Conservation (phyloP, 2,888 invertebrate species). For the Macrophya alboannulata region DNA sequence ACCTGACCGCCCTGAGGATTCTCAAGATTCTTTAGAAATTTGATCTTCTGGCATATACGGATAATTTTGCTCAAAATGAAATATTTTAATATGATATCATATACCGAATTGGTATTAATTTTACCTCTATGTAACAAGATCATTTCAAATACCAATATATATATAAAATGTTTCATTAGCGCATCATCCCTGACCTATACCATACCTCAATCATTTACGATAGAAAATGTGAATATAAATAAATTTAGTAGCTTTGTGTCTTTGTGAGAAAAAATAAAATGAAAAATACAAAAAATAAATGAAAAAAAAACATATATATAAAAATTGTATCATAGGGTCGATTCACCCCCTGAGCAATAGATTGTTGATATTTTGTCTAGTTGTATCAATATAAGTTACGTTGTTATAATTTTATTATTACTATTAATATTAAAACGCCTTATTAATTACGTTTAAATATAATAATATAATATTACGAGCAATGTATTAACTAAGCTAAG, state of each 20-base stretch:
- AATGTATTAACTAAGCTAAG: constrained; percentile 53
- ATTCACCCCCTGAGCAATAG: constrained; percentile 33
- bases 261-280: constrained; percentile 36
- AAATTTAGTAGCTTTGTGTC: constrained; percentile 33
- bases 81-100: background rate
- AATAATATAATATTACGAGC: constrained; percentile 58
- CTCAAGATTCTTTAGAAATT: background rate
- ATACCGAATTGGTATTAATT: background rate
- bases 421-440: constrained; percentile 37
- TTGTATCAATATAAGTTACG: constrained; percentile 53
- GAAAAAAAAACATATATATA: background rate
- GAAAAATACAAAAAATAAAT: constrained; percentile 5
- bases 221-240: constrained; percentile 29
- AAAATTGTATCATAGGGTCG: constrained; percentile 14
- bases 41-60: background rate
- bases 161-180: constrained; percentile 19
- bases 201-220: constrained; percentile 36
- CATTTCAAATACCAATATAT: background rate
- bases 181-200: constrained; percentile 28
- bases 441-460: constrained; percentile 28
- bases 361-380: constrained; percentile 61
- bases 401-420: constrained; percentile 62
- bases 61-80: constrained; percentile 40
- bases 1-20: background rate
- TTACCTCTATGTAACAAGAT: background rate